A percentile compares a stretch with the other conserved stretches of the same genome.
These are phyloP conservation scores for Megaceryle maxima DNA, from an alignment of 2,113 vertebrate species.

Conservation along the genomic window DNA sequence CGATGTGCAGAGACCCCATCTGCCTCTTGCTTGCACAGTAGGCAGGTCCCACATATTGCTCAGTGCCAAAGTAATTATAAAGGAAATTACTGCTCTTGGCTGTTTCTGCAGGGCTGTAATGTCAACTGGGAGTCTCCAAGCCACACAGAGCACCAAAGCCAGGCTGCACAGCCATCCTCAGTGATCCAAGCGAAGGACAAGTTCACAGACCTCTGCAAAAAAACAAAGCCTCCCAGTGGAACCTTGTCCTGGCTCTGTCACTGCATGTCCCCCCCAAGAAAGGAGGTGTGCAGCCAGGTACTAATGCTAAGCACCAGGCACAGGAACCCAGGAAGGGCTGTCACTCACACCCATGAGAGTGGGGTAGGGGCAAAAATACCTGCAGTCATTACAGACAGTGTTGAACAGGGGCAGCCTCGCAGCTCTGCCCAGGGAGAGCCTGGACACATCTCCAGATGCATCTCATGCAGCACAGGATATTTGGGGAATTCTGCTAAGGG, in stretches of 20 bases:
- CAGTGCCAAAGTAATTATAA: not conserved
- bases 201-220: not conserved
- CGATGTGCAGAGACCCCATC: accelerated
- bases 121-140: not conserved
- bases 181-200: not conserved
- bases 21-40: accelerated
- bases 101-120: not conserved
- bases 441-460: not conserved
- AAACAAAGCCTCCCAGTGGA: not conserved
- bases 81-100: not conserved
- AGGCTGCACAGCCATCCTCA: not conserved
- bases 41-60: not conserved
- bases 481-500: not conserved
- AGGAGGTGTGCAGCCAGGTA: not conserved
- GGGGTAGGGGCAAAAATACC: not conserved
- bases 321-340: not conserved
- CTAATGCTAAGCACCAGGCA: not conserved
- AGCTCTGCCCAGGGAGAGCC: not conserved
- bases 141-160: not conserved
- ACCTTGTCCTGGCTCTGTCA: accelerated
- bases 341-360: no score
- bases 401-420: not conserved
- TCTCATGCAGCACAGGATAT: not conserved
- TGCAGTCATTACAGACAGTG: accelerated
- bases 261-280: not conserved